Evolutionary conservation across 1,140 invertebrate species (phyloP), one percentile per base, ranked within the genome.

Genomic region (Drosophila tristis): DNA sequence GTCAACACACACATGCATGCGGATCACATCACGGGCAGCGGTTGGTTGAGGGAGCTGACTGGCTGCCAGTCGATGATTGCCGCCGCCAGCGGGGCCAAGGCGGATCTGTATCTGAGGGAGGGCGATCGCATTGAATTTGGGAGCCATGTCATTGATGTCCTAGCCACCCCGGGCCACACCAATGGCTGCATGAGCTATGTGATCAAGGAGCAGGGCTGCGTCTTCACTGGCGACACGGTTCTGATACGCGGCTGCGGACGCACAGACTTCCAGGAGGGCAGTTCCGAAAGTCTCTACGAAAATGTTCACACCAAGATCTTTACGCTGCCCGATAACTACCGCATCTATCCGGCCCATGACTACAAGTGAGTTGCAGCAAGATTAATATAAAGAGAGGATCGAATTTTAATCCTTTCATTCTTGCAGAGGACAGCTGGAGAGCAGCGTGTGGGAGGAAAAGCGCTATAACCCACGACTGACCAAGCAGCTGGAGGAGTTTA

Each of bases 1-100:
- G 96, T 99, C 63, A 99, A 99, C 92, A 99, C 99, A 2, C 99
- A 99, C 92, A 96, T 99, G 93, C 99, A 99, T 92, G 99, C 99
- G 29, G 99, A 99, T 93, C 99, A 99, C 92, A 95, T 99, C 43
- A 99, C 98, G 5, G 98, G 98, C 13, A 97, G 96, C 3, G 98
- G 98, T 11, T 93, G 95, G 74, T 92, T 99, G 13, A 99, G 99
- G 91, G 94, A 95, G 53, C 91, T 96, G 45, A 95, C 96, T 0
- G 94, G 94, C 1, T 96, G 96, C 80, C 94, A 95, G 91, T 98
- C 97, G 79, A 93, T 98, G 1, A 98, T 99, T 82, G 96, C 97
- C 0, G 94, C 94, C 76, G 93, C 92, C 0, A 97, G 97, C 73
- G 96, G 96, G 0, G 98, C 98, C 4, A 93, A 96, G 60, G 98